Base-by-base conservation (phyloP, 2,888 invertebrate genomes). In the Rotaria socialis region DNA sequence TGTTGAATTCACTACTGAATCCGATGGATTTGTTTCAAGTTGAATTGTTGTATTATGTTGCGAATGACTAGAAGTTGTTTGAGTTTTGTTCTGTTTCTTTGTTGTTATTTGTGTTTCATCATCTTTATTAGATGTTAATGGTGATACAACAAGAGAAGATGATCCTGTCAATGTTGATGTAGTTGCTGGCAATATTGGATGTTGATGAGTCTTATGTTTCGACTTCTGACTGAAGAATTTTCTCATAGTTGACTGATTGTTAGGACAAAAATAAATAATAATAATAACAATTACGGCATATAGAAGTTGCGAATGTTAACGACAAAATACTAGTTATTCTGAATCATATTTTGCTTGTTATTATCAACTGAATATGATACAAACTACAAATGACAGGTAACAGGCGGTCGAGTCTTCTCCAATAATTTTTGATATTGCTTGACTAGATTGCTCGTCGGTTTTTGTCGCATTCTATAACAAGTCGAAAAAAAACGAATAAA, bases 171-270 rank as follows among this genome's bases (percentile, higher is more conserved):
- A 80, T 80, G 67, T 35, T 14, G 47, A 47, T 24, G 47, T 24
- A 58, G 60, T 27, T 14, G 60, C 7, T 60, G 60, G 7, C 27
- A 27, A 60, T 60, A 10, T 16, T 67, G n/a, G 35, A 2, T 67
- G 75, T 80, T 80, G 75, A 24, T 80, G 75, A 47, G 41, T 41
- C 8, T 80, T 41, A 11, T 80, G 3, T 80, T 47, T 80, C 10
- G 41, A 47, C 47, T 80, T 80, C 24, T 80, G 75, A 80, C 43
- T 80, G 75, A 80, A 80, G n/a, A 80, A 80, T 80, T 80, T 80
- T 80, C 75, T 80, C 75, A 80, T 80, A 22, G 47, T 80, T 80
- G 41, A 80, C 41, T 74, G 47, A 80, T 14, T 5, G 2, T 22
- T 10, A 19, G 14, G 74, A 75, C 41, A 75, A 75, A 35, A 75